phyloP scores from a whole-genome alignment of 2,888 invertebrate genomes.

The Cephalotes varians region DNA sequence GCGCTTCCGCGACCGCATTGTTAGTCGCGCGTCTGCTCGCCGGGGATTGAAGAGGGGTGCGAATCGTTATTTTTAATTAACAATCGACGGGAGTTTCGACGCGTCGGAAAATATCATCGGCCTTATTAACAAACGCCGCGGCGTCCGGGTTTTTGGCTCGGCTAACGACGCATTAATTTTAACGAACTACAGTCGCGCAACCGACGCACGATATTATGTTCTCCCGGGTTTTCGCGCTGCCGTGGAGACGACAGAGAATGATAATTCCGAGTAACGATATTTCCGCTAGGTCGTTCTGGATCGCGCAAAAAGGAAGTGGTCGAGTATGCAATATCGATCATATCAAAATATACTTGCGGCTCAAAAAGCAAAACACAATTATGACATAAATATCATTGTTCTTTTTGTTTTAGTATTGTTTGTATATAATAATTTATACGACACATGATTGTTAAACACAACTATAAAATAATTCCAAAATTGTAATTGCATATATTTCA shows the following conservation, averaged over 20 bases:
- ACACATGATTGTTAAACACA: too few species aligned
- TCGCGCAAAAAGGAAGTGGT: neutral
- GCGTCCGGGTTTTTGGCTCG: slow-evolving; percentile 30
- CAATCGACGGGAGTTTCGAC: slow-evolving; percentile 57
- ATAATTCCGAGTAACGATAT: neutral
- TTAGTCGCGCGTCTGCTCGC: slow-evolving; percentile 50
- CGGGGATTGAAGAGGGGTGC: slow-evolving; percentile 46
- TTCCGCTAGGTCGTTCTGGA: neutral
- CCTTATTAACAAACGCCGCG: slow-evolving; percentile 64
- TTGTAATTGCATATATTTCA: neutral
- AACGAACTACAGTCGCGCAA: slow-evolving; percentile 68
- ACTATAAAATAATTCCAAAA: neutral
- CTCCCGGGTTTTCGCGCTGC: neutral
- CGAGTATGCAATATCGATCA: neutral
- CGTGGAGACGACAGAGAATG: slow-evolving; percentile 20
- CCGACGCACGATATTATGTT: slow-evolving; percentile 43
- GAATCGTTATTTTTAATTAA: slow-evolving; percentile 77
- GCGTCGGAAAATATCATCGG: slow-evolving; percentile 68
- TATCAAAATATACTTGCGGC: neutral
- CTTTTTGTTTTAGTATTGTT: neutral
- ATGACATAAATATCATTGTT: neutral
- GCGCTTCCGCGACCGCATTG: slow-evolving; percentile 61
- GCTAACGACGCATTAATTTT: slow-evolving; percentile 74
- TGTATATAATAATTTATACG: neutral
- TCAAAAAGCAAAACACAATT: neutral